Conservation (phyloP, 2,113 vertebrate species). For the Toxotes chatareus region DNA sequence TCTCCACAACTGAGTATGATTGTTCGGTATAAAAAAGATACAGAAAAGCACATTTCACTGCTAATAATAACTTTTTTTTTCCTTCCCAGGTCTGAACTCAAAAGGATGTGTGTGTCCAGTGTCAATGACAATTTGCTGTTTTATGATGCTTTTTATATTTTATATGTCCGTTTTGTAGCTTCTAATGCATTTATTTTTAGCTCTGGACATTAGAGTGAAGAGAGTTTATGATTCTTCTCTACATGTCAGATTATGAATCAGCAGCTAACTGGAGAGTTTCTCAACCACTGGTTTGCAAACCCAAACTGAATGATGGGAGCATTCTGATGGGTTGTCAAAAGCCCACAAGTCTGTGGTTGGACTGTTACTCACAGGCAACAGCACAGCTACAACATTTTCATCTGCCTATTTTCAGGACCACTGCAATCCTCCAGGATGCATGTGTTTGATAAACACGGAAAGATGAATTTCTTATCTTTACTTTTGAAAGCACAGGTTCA, state of each 20-base stretch:
- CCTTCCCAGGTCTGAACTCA: conserved; percentile 79
- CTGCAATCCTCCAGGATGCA: conserved; percentile 40
- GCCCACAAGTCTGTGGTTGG: conserved; percentile 16
- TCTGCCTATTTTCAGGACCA: conserved; percentile 53
- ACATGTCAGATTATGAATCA: conserved; percentile 22
- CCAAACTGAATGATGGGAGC: conserved; percentile 15
- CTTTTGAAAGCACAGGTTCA: conserved; percentile 22
- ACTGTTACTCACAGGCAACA: conserved; percentile 27
- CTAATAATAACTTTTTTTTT: conserved; percentile 2
- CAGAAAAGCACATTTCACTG: background rate
- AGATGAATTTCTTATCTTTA: conserved; percentile 42
- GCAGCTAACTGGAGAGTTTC: conserved; percentile 19
- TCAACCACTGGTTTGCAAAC: conserved; percentile 13
- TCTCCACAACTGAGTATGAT: background rate
- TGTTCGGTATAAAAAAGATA: no score
- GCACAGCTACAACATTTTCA: conserved; percentile 43
- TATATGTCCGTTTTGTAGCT: conserved; percentile 61
- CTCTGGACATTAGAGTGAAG: conserved; percentile 24
- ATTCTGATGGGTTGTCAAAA: conserved; percentile 49
- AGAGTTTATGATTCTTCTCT: conserved; percentile 3
- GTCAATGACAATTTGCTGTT: conserved; percentile 55
- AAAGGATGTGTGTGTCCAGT: conserved; percentile 59
- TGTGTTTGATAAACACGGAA: conserved; percentile 36
- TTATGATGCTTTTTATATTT: conserved; percentile 62
- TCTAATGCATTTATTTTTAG: conserved; percentile 35